Percentiles rank a stretch among this genome's conserved stretches.
These are phyloP conservation scores for Lycia hirtaria DNA, from an alignment of 2,888 invertebrate genomes.

Conservation along the genomic window DNA sequence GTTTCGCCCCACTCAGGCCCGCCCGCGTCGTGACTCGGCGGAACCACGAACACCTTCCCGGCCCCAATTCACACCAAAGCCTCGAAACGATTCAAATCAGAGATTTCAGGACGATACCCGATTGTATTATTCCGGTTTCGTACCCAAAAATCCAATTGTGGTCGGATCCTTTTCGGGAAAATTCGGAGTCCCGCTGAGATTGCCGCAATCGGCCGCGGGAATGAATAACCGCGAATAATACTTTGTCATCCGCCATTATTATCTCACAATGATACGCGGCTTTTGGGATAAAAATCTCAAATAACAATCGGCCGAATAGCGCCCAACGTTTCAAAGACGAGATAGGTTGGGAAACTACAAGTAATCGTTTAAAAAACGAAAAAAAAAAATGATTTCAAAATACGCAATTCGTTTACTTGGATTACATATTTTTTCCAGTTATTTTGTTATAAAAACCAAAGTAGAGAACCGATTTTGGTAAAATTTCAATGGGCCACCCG, in stretches of 20 bases:
- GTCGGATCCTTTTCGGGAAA: conserved; percentile 76
- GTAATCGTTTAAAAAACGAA: too few relatives aligned
- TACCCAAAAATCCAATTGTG: conserved; percentile 85
- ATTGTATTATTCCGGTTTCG: conserved; percentile 84
- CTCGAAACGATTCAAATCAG: conserved; percentile 82
- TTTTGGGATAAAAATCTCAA: conserved; percentile 82
- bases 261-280: conserved; percentile 83
- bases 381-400: too few relatives aligned
- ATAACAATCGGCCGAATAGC: conserved; percentile 72
- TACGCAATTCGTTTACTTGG: too few relatives aligned
- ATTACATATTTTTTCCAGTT: too few relatives aligned
- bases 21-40: conserved; percentile 63
- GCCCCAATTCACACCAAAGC: conserved; percentile 77
- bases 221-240: conserved; percentile 83
- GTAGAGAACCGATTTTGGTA: too few relatives aligned
- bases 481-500: too few relatives aligned
- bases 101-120: conserved; percentile 83
- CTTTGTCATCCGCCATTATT: conserved; percentile 84
- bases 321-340: conserved; percentile 70
- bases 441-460: too few relatives aligned
- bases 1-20: conserved; percentile 4
- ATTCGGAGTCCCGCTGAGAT: conserved; percentile 81
- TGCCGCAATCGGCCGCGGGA: conserved; percentile 75
- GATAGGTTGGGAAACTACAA: too few relatives aligned
- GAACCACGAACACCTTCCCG: conserved; percentile 67